These are phyloP conservation scores for Agelas oroides DNA, from an alignment of 37 sponge, comb jelly and placozoan genomes.

Conservation along the genomic window DNA sequence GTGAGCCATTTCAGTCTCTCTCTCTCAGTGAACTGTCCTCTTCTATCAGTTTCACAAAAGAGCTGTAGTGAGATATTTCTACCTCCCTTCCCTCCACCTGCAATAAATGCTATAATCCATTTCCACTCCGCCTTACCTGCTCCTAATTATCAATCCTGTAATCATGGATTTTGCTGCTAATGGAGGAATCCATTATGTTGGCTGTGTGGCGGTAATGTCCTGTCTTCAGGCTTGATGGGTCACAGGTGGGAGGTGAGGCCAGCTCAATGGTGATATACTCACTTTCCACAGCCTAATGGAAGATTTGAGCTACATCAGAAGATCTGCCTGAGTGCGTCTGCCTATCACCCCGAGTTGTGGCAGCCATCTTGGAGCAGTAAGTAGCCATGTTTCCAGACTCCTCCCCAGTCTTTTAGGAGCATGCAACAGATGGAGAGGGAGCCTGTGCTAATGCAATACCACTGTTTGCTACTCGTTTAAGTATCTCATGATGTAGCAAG, in stretches of 20 bases:
- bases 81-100: background rate
- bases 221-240: too few relatives aligned
- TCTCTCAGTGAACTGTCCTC: background rate
- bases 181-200: too few relatives aligned
- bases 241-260: too few relatives aligned
- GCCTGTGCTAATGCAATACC: too few relatives aligned
- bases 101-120: background rate
- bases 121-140: background rate
- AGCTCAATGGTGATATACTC: background rate
- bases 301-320: constrained; percentile 92
- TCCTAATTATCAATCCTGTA: too few relatives aligned
- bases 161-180: too few relatives aligned
- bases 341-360: constrained; percentile 98
- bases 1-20: constrained; percentile 46
- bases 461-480: too few relatives aligned
- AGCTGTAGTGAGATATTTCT: background rate
- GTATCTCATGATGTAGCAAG: too few relatives aligned
- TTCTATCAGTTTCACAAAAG: background rate
- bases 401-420: too few relatives aligned
- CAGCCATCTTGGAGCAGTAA: constrained; percentile 99
- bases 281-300: constrained; percentile 86
- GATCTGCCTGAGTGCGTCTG: constrained; percentile 96
- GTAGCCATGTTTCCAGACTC: constrained; percentile 3
- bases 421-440: too few relatives aligned
- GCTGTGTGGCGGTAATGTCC: too few relatives aligned